phyloP scores from a whole-genome alignment of 2,888 invertebrate genomes.

The Iphiclides podalirius region DNA sequence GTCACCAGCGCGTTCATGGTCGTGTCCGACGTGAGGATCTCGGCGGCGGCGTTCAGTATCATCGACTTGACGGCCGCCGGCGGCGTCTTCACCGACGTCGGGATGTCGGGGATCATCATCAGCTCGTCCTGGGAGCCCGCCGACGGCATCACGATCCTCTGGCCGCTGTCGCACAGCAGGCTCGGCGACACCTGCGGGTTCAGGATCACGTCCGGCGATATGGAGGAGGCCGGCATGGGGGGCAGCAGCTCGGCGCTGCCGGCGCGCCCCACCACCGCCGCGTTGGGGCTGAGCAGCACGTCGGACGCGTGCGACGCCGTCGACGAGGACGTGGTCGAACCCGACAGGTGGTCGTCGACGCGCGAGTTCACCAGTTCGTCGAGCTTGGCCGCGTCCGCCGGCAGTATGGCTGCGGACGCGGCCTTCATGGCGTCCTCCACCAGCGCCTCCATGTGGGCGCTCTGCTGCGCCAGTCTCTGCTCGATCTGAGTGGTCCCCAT shows the following conservation, averaged over 20 bases:
- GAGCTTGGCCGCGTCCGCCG: slow-evolving; percentile 70
- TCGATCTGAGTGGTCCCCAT: slow-evolving; percentile 57
- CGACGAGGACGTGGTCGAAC: slow-evolving; percentile 52
- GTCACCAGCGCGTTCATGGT: slow-evolving; percentile 80
- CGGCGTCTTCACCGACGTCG: slow-evolving; percentile 74
- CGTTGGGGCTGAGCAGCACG: slow-evolving; percentile 55
- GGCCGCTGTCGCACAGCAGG: slow-evolving; percentile 64
- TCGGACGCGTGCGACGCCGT: slow-evolving; percentile 58
- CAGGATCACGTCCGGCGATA: slow-evolving; percentile 81
- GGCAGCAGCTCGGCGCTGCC: slow-evolving; percentile 54
- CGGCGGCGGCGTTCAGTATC: slow-evolving; percentile 86
- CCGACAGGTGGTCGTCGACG: slow-evolving; percentile 63
- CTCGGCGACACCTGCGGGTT: slow-evolving; percentile 82
- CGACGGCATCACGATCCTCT: slow-evolving; percentile 44
- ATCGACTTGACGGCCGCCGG: slow-evolving; percentile 86
- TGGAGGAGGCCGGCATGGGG: slow-evolving; percentile 51
- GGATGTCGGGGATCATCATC: slow-evolving; percentile 63
- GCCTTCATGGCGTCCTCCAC: slow-evolving; percentile 74
- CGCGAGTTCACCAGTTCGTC: slow-evolving; percentile 80
- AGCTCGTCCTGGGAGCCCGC: slow-evolving; percentile 52
- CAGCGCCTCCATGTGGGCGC: slow-evolving; percentile 70
- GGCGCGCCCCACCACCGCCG: slow-evolving; percentile 51
- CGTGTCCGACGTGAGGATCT: slow-evolving; percentile 83
- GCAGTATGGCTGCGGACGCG: slow-evolving; percentile 64
- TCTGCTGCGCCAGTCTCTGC: slow-evolving; percentile 60